Base-by-base conservation (phyloP, 2,113 vertebrate species). In the Bubo bubo region DNA sequence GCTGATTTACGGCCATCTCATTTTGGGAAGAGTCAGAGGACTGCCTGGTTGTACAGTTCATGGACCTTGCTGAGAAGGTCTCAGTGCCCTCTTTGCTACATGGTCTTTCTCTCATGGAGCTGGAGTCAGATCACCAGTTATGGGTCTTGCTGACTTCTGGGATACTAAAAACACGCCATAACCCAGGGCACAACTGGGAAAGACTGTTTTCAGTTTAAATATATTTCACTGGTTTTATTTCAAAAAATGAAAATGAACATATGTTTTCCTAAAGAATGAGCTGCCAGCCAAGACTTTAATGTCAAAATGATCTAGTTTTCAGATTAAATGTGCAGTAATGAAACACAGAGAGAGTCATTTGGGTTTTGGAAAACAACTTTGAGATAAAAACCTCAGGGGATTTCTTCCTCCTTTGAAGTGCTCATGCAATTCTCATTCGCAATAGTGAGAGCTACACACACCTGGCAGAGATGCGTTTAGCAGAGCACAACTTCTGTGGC, bases 31-130 rank as follows among this genome's bases (percentile, higher is more conserved):
- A 79, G 34, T 49, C 12, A 53, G 50, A 63, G 50, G 20, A 9
- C 14, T 45, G 9, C 0, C 0, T 56, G 11, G 5, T 45, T 72
- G 24, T 67, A 15, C 4, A 4, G 32, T 58, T 55, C 56, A 24
- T 12, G 18, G 52, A 62, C 28, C 26, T 64, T 45, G 55, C 23
- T 73, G 53, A 82, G 47, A 59, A 43, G 12, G 32, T 79, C 50
- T 79, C 32, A 17, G n/a, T 70, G 45, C 20, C 19, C 4, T 35
- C 30, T 75, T 85, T 79, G 34, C 11, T 53, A 0, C 21, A 35
- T 17, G 26, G 10, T 49, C 17, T 90, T 60, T 86, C 30, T 27
- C 47, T 66, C 15, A 19, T 15, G 28, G 26, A 75, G 22, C 7
- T 82, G 49, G 23, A 73, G 18, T 52, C 45, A 73, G 24, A 28